Evolutionary conservation across 2,888 invertebrate species (phyloP).

Genomic region (Caenorhabditis sp.): DNA sequence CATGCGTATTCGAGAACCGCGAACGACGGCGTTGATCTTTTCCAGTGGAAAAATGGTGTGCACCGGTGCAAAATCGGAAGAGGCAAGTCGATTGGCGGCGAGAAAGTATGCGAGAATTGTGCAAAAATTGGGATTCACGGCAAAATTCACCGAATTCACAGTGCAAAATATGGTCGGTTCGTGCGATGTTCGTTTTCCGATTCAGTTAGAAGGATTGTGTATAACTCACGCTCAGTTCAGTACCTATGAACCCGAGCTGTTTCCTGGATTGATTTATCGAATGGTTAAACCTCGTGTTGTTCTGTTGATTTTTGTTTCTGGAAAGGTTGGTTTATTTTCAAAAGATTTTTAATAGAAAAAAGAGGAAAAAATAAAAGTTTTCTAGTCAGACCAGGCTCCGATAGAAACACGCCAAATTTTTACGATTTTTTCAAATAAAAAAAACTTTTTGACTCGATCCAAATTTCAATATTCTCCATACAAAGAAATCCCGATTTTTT

Average conservation of each 20-base stretch:
- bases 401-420: no score
- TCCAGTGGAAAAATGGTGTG: constrained; percentile 88
- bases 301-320: constrained; percentile 95
- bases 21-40: constrained; percentile 84
- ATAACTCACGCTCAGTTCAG: constrained; percentile 83
- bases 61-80: constrained; percentile 86
- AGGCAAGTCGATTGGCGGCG: constrained; percentile 77
- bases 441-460: no score
- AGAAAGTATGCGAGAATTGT: constrained; percentile 84
- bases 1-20: constrained; percentile 85
- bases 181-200: constrained; percentile 86
- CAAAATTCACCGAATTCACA: constrained; percentile 71
- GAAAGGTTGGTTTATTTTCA: constrained; percentile 79
- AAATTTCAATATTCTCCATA: no score
- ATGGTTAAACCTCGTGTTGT: constrained; percentile 89
- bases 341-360: background rate
- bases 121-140: constrained; percentile 82
- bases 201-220: constrained; percentile 82
- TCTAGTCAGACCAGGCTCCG: no score
- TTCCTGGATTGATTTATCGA: constrained; percentile 96
- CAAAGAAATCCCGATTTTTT: no score
- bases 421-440: no score
- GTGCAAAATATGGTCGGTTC: constrained; percentile 87
- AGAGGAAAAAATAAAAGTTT: no score
- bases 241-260: constrained; percentile 95